A percentile compares a stretch with the other conserved stretches of the same genome.
These are phyloP conservation scores for Pocillopora verrucosa DNA, from an alignment of 64 coral and sea anemone genomes.

Conservation along the genomic window DNA sequence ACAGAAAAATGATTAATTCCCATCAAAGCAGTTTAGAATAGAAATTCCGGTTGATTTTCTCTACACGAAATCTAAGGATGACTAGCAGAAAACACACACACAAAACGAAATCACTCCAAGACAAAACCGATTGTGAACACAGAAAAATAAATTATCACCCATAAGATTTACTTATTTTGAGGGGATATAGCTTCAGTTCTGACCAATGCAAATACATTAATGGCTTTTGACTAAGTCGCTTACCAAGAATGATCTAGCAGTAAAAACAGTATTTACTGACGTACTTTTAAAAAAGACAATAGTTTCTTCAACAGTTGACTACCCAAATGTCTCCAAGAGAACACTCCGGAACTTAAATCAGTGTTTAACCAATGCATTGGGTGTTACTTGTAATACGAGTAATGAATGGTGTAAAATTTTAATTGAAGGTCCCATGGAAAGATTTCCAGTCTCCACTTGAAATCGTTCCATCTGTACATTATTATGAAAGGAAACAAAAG, in stretches of 20 bases:
- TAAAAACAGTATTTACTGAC: no score
- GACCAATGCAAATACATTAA: no score
- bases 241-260: no score
- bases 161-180: no score
- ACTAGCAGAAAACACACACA: not conserved
- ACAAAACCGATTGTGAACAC: not conserved
- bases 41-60: slow-evolving; percentile 20
- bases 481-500: slow-evolving; percentile 6
- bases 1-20: slow-evolving; percentile 45
- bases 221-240: no score
- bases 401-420: not conserved
- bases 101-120: not conserved
- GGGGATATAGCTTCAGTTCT: no score
- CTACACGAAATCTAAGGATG: not conserved
- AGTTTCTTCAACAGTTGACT: not conserved
- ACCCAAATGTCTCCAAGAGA: not conserved
- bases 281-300: not conserved
- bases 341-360: not conserved
- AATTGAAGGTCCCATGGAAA: not conserved
- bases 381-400: not conserved
- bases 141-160: no score
- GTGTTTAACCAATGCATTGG: not conserved
- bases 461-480: not conserved
- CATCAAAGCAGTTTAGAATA: slow-evolving; percentile 6
- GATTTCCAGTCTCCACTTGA: not conserved